phyloP scores from a whole-genome alignment of 2,113 vertebrate species.

The Pseudorasbora parva region DNA sequence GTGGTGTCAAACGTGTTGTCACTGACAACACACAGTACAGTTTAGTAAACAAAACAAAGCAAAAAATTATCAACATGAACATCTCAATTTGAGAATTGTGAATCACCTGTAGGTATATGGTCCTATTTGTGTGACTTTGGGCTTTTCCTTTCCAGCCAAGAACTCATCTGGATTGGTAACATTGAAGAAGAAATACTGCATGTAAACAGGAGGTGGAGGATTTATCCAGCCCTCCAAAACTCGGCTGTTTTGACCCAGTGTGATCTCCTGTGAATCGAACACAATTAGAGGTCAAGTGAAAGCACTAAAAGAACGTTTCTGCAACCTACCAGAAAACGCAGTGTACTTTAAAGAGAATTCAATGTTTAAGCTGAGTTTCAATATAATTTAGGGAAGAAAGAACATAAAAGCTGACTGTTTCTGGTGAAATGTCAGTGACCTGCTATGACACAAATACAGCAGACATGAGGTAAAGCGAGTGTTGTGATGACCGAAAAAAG shows the following conservation, averaged over 20 bases:
- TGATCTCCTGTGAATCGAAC: slow-evolving; percentile 77
- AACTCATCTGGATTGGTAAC: slow-evolving; percentile 91
- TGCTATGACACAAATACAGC: neutral
- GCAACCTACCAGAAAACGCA: neutral
- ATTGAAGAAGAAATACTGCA: slow-evolving; percentile 97
- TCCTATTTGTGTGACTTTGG: slow-evolving; percentile 86
- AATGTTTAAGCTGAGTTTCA: neutral
- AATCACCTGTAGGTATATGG: slow-evolving; percentile 93
- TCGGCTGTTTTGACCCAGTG: slow-evolving; percentile 85
- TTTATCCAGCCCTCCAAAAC: slow-evolving; percentile 90
- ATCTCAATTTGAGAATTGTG: neutral
- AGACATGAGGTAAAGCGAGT: neutral
- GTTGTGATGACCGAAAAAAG: slow-evolving; percentile 4
- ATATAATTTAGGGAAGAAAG: neutral
- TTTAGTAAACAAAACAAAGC: neutral
- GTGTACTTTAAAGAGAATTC: too few species aligned
- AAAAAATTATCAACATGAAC: neutral
- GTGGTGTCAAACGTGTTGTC: neutral
- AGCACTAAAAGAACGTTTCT: slow-evolving; percentile 10
- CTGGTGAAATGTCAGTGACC: slow-evolving; percentile 31
- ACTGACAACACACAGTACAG: slow-evolving; percentile 19
- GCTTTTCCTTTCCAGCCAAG: slow-evolving; percentile 78
- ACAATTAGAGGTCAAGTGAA: neutral
- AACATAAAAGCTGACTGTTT: slow-evolving; percentile 11
- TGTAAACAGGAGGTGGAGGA: slow-evolving; percentile 89